phyloP scores from a whole-genome alignment of 2,888 invertebrate genomes.

The Nomada fabriciana region DNA sequence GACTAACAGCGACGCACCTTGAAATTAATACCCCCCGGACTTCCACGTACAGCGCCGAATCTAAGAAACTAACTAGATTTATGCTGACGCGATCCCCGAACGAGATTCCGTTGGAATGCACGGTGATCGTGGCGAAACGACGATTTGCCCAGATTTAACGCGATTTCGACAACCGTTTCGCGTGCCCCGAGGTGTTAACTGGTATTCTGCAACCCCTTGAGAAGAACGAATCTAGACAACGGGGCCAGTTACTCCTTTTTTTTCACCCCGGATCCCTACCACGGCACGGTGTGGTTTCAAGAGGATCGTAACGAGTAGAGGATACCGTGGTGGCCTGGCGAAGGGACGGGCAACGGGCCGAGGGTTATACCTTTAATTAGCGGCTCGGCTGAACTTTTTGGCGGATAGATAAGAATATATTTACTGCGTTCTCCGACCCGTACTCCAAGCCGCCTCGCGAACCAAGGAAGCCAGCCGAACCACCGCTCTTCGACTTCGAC shows the following conservation, averaged over 20 bases:
- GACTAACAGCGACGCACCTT: slow-evolving; percentile 53
- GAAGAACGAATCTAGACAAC: slow-evolving; percentile 67
- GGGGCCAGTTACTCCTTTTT: slow-evolving; percentile 56
- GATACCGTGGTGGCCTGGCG: slow-evolving; percentile 39
- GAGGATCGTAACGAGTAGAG: slow-evolving; percentile 51
- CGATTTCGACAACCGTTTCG: slow-evolving; percentile 32
- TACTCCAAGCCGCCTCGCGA: slow-evolving; percentile 43
- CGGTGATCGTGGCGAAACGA: slow-evolving; percentile 15
- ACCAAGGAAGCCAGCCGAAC: slow-evolving; percentile 70
- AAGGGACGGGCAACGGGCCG: slow-evolving; percentile 55
- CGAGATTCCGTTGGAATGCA: slow-evolving; percentile 46
- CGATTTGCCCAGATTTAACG: neutral
- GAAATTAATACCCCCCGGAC: slow-evolving; percentile 62
- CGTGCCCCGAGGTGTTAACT: slow-evolving; percentile 57
- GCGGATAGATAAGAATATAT: slow-evolving; percentile 81
- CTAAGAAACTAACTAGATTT: slow-evolving; percentile 61
- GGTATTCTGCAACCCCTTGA: slow-evolving; percentile 52
- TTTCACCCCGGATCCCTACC: neutral
- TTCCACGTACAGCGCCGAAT: slow-evolving; percentile 50
- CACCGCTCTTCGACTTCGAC: slow-evolving; percentile 67
- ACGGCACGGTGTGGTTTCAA: slow-evolving; percentile 1
- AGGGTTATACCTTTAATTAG: slow-evolving; percentile 81
- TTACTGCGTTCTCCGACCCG: slow-evolving; percentile 72
- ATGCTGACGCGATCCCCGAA: slow-evolving; percentile 36
- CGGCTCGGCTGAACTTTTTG: slow-evolving; percentile 79